phyloP scores from a whole-genome alignment of 2,113 vertebrate species.

The Neolamprologus devosi region DNA sequence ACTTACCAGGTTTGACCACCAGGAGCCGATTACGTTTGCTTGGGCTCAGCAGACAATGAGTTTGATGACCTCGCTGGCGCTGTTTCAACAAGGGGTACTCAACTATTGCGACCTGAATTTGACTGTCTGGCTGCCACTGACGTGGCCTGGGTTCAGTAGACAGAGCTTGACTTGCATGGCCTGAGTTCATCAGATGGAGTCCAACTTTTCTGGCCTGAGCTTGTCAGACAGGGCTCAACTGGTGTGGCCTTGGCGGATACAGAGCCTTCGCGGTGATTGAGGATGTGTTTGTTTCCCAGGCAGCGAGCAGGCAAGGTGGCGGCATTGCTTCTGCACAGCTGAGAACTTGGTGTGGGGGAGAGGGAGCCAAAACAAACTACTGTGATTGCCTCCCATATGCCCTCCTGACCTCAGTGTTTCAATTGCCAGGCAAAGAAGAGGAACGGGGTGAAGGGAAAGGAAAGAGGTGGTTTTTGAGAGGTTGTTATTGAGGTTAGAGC shows the following conservation, averaged over 20 bases:
- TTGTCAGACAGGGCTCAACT: conserved; percentile 49
- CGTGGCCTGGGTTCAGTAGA: conserved; percentile 50
- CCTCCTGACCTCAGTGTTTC: conserved; percentile 65
- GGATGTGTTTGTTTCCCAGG: conserved; percentile 69
- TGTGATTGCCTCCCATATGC: conserved; percentile 68
- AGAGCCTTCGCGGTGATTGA: conserved; percentile 56
- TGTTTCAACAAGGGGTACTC: conserved; percentile 40
- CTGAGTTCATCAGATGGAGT: conserved; percentile 50
- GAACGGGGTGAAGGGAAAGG: conserved; percentile 3
- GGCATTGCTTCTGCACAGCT: conserved; percentile 56
- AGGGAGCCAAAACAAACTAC: conserved; percentile 68
- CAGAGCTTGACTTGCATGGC: conserved; percentile 53
- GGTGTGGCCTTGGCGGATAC: conserved; percentile 59
- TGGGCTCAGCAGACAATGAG: conserved; percentile 6
- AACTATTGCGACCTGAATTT: conserved; percentile 44
- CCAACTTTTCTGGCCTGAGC: conserved; percentile 36
- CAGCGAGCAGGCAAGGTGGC: conserved; percentile 64
- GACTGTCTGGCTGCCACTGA: conserved; percentile 50
- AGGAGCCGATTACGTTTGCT: conserved; percentile 2
- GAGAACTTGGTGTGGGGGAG: conserved; percentile 42
- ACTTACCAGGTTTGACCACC: conserved; percentile 11
- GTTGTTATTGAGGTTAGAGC: conserved; percentile 21
- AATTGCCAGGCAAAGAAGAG: conserved; percentile 48
- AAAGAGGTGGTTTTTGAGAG: background rate
- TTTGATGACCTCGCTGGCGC: conserved; percentile 31